These are phyloP conservation scores for Percina caprodes DNA, from an alignment of 2,113 vertebrate genomes.

Conservation along the genomic window DNA sequence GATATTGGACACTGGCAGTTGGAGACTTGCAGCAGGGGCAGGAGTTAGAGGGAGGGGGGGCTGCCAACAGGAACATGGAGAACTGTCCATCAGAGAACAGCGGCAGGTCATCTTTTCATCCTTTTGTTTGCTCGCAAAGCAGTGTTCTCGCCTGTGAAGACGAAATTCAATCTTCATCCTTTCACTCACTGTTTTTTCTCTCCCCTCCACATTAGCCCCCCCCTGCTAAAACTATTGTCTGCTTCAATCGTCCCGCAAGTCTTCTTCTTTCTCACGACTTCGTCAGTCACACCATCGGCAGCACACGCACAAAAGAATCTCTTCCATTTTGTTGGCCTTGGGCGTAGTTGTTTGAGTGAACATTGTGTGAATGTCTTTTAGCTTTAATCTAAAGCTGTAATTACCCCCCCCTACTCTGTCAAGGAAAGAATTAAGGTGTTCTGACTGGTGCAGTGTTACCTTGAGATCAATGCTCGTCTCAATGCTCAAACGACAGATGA, in stretches of 20 bases:
- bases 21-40: constrained; percentile 16
- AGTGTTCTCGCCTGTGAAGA: constrained; percentile 60
- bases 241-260: constrained; percentile 27
- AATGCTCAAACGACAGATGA: constrained; percentile 40
- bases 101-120: constrained; percentile 73
- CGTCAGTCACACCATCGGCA: constrained; percentile 39
- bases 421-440: constrained; percentile 23
- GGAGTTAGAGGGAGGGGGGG: constrained; percentile 16
- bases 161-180: constrained; percentile 77
- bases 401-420: constrained; percentile 48
- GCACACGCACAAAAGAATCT: constrained; percentile 27
- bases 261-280: constrained; percentile 43
- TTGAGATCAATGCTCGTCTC: constrained; percentile 37
- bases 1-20: constrained; percentile 54
- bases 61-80: constrained; percentile 45
- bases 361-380: constrained; percentile 48
- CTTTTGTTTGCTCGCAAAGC: constrained; percentile 71
- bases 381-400: constrained; percentile 63
- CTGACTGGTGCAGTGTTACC: constrained; percentile 44
- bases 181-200: constrained; percentile 58
- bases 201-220: constrained; percentile 29
- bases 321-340: constrained; percentile 41
- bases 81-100: constrained; percentile 54
- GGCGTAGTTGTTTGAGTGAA: constrained; percentile 47
- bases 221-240: constrained; percentile 46